Evolutionary conservation across 2,888 invertebrate species (phyloP), one percentile per base, ranked within the genome.

Genomic region (Diarsia mendica): DNA sequence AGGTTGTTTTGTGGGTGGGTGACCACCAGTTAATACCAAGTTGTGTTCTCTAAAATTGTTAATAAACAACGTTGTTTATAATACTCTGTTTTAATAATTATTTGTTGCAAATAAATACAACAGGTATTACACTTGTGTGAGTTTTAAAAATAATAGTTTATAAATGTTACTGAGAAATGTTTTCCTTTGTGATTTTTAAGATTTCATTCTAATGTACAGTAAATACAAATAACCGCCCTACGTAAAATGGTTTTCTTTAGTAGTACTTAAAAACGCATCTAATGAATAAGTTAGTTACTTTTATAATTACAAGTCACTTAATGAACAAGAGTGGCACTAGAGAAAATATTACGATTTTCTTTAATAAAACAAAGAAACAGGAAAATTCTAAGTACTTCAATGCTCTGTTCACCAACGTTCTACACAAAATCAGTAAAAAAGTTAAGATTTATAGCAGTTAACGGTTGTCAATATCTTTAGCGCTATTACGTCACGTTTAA

Each of bases 381-480:
- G 23, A 18, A 48, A 39, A 28, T 23, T 13, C 28, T 9, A 28
- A 28, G 33, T 28, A 61, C 15, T 33, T 53, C 18, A 61, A 71
- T 3, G 8, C 46, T 33, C 5, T 73, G 15, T 73, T 65, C 48
- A 61, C 28, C 18, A 15, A 23, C 13, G 10, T 66, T 44, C 3
- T 23, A 39, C 33, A 23, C 64, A 67, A 80, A 72, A 39, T 18
- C 60, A 46, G 18, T 79, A 55, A 60, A 71, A 70, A 80, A 75
- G 68, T 77, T 58, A 28, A 60, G 55, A 75, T 81, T 81, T 71
- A 81, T 64, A 23, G 51, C 28, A 60, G n/a, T 58, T 55, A 58
- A 48, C 49, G 67, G 49, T 79, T 77, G 77, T 80, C 72, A 73
- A 71, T 82, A 77, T 77, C 67, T 73, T 68, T 67, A 79, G 61